These are phyloP conservation scores for Himalopsyche kuldschensis DNA, from an alignment of 2,888 invertebrate genomes.

Conservation along the genomic window DNA sequence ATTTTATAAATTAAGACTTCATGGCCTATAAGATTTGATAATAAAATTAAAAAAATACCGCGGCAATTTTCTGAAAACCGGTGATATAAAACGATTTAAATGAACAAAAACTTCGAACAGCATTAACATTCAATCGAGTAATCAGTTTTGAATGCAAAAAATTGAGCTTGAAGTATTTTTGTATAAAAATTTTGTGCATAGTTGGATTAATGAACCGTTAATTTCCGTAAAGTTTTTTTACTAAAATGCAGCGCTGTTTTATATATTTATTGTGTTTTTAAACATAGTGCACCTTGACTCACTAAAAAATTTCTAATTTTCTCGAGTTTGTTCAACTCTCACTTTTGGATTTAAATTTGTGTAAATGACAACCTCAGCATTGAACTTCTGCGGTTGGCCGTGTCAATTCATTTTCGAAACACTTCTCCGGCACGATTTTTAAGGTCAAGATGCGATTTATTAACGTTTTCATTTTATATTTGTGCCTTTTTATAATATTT, in stretches of 20 bases:
- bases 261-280: not conserved
- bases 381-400: not conserved
- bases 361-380: not conserved
- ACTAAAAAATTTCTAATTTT: conserved; percentile 2
- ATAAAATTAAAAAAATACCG: no score
- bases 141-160: not conserved
- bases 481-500: not conserved
- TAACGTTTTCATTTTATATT: not conserved
- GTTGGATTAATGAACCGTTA: not conserved
- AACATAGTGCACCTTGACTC: not conserved
- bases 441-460: not conserved
- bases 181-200: not conserved
- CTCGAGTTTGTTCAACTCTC: not conserved
- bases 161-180: not conserved
- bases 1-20: no score
- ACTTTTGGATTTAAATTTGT: not conserved
- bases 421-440: no score
- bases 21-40: no score
- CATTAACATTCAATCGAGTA: not conserved
- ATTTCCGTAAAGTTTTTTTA: not conserved
- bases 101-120: not conserved
- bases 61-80: no score
- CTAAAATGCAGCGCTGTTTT: no score
- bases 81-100: no score
- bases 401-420: not conserved